Percentiles rank a stretch among this genome's conserved stretches.
These are phyloP conservation scores for Cancer borealis DNA, from an alignment of 2,888 invertebrate genomes.

Conservation along the genomic window DNA sequence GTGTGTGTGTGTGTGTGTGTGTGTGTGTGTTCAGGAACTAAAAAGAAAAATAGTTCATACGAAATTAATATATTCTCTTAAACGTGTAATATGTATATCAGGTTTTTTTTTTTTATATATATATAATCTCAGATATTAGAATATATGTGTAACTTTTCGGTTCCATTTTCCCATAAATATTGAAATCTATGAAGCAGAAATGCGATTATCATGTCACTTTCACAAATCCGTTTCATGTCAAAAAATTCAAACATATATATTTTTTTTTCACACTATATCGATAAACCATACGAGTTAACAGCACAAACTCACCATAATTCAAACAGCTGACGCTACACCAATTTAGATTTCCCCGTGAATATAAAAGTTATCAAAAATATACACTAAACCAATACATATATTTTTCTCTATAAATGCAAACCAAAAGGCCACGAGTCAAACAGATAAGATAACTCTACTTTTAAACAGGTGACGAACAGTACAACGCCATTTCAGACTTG, in stretches of 20 bases:
- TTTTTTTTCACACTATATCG: not conserved
- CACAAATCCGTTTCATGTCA: not conserved
- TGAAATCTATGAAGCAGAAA: not conserved
- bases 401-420: not conserved
- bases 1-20: no score
- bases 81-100: not conserved
- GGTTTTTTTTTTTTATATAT: not conserved
- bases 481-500: not conserved
- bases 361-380: not conserved
- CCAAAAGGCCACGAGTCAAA: not conserved
- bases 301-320: not conserved
- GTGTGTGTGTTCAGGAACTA: not conserved
- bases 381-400: not conserved
- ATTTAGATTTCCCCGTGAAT: not conserved
- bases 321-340: constrained; percentile 4
- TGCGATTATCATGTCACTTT: not conserved
- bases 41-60: not conserved
- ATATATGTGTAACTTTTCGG: not conserved
- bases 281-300: not conserved
- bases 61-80: not conserved
- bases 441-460: constrained; percentile 15
- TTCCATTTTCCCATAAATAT: not conserved
- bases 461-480: not conserved
- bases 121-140: not conserved
- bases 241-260: not conserved